These are phyloP conservation scores for Leiothrix lutea DNA, from an alignment of 2,113 vertebrate genomes.

Conservation along the genomic window DNA sequence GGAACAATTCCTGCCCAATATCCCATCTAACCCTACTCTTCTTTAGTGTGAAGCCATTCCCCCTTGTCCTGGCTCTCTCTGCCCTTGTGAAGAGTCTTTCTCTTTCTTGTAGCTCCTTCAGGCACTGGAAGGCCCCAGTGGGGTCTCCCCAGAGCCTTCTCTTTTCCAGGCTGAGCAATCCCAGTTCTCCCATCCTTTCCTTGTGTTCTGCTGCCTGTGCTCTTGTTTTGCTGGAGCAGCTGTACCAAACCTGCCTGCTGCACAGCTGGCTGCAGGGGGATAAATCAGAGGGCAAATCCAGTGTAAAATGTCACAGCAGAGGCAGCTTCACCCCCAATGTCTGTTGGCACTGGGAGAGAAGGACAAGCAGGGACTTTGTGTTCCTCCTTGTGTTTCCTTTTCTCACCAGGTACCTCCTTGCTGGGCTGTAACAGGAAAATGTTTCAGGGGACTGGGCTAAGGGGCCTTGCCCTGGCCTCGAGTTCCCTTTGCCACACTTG, in stretches of 20 bases:
- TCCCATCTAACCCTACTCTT: rapidly evolving
- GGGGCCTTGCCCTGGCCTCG: neutral
- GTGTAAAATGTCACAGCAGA: neutral
- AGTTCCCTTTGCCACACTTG: neutral
- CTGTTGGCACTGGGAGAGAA: neutral
- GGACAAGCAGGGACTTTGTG: neutral
- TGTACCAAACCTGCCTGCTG: neutral
- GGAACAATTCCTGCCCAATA: neutral
- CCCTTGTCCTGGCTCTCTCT: neutral
- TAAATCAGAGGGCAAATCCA: neutral
- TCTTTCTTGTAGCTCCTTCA: neutral
- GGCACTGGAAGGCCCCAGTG: rapidly evolving
- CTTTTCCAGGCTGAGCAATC: neutral
- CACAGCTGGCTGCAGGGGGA: neutral
- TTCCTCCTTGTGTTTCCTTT: neutral
- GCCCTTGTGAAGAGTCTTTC: neutral
- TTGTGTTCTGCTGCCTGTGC: neutral
- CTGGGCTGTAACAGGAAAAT: neutral
- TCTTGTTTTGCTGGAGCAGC: neutral
- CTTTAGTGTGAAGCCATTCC: neutral
- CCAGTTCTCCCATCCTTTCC: neutral
- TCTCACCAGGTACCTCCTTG: neutral
- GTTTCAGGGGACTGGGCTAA: neutral
- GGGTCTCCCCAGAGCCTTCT: neutral
- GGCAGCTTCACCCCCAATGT: rapidly evolving